phyloP scores from a whole-genome alignment of 2,113 vertebrate genomes.

The Proteles cristata region DNA sequence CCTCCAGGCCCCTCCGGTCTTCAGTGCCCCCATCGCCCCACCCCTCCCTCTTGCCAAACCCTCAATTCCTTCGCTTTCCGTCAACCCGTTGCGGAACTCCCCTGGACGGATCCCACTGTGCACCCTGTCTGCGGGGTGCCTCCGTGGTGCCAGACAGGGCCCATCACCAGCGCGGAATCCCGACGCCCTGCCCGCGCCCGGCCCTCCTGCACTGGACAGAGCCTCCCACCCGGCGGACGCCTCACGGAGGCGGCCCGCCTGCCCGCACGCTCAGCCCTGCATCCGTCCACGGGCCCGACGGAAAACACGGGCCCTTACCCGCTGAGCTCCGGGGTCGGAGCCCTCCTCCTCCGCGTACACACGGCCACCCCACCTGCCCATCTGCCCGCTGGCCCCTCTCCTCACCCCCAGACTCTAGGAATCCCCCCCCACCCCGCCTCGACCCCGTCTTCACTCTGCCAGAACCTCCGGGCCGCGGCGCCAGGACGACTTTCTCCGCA shows the following conservation, averaged over 20 bases:
- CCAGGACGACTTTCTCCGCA: too few species aligned
- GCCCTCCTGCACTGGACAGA: neutral
- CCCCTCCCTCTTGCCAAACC: neutral
- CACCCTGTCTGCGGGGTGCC: neutral
- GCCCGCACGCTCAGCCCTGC: neutral
- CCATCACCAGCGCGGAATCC: neutral
- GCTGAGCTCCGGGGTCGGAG: fast-evolving
- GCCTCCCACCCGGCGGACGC: neutral
- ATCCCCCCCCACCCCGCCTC: neutral
- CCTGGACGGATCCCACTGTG: neutral
- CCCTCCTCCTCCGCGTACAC: neutral
- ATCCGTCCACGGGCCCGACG: neutral
- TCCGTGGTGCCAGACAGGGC: neutral
- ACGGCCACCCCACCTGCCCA: neutral
- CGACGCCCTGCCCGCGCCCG: neutral
- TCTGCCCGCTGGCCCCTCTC: neutral
- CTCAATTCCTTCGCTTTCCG: neutral
- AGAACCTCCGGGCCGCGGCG: neutral
- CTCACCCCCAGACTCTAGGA: neutral
- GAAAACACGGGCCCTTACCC: neutral
- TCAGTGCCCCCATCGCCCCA: neutral
- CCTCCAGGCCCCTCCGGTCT: neutral
- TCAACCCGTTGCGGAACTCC: neutral
- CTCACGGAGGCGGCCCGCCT: neutral
- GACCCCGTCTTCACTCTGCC: neutral